Base-by-base conservation (phyloP, 2,888 invertebrate genomes). In the Phengaris arion region DNA sequence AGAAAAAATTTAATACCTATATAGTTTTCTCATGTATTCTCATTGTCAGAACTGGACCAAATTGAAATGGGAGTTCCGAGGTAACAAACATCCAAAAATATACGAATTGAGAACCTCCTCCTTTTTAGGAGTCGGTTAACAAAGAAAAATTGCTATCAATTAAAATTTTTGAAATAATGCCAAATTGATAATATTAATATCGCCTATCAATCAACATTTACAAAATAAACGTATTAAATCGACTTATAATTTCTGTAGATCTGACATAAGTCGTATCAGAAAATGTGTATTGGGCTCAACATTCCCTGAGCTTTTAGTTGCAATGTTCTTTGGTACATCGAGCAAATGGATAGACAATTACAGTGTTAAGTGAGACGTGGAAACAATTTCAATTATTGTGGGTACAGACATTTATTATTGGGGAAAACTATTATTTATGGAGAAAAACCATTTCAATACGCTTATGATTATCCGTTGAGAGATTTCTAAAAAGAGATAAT, bases 321-420 rank as follows among this genome's bases (percentile, higher is more conserved):
- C 45, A 45, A 45, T 64, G 64, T 64, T 45, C 64, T 64, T 22
- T 45, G 64, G 64, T 45, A 64, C 64, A 64, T 64, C 35, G 35
- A 35, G 13, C 64, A 64, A 64, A 64, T 64, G 64, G 64, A 35
- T 64, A 35, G 59, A 45, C 64, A 64, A 64, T 64, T 64, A 64
- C 64, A 35, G 45, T 64, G 64, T 64, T 64, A 45, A 64, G 64
- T 64, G 64, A 64, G 12, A 64, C 64, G 64, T 64, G 35, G 35
- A 35, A 64, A 64, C 35, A 12, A 45, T 64, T 64, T 64, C 64
- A 13, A 64, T 64, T 64, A 64, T 35, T 64, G 64, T 6, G 35
- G 35, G 35, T 64, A 64, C 64, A 64, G 12, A 64, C 12, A 2
- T 35, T 45, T 35, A 13, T 64, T 64, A 64, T 12, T 35, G 13